Evolutionary conservation across 2,113 vertebrate genomes (phyloP).

Genomic region (Cyrtonyx montezumae): DNA sequence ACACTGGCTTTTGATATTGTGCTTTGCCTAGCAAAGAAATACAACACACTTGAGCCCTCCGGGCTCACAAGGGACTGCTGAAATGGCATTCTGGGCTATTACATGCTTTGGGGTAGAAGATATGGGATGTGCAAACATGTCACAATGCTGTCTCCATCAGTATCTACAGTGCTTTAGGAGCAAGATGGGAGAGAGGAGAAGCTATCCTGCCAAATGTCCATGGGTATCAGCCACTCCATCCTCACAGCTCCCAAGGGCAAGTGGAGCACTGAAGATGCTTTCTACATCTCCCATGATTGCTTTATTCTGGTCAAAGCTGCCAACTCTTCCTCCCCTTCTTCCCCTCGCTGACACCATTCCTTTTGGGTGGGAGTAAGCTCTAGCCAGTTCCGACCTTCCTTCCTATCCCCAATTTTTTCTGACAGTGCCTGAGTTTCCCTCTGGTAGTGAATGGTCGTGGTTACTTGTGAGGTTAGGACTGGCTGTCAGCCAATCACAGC

Average conservation of each 20-base stretch:
- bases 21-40: not conserved
- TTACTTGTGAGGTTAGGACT: conserved; percentile 66
- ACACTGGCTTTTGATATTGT: accelerated
- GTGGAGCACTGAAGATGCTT: not conserved
- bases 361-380: not conserved
- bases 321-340: not conserved
- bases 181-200: not conserved
- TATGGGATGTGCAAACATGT: accelerated
- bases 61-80: not conserved
- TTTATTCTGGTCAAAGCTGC: not conserved
- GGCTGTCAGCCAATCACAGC: conserved; percentile 76
- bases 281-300: not conserved
- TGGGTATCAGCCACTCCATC: not conserved
- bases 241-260: not conserved
- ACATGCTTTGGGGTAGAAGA: not conserved
- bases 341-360: not conserved
- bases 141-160: accelerated
- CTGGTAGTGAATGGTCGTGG: conserved; percentile 39
- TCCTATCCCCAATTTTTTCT: not conserved
- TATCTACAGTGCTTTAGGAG: not conserved
- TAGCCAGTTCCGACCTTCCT: not conserved
- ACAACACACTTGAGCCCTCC: not conserved
- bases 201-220: not conserved
- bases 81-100: not conserved
- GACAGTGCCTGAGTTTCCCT: conserved; percentile 18